Conservation (phyloP, 2,797 vertebrate genomes). For the Cyprinella venusta region DNA sequence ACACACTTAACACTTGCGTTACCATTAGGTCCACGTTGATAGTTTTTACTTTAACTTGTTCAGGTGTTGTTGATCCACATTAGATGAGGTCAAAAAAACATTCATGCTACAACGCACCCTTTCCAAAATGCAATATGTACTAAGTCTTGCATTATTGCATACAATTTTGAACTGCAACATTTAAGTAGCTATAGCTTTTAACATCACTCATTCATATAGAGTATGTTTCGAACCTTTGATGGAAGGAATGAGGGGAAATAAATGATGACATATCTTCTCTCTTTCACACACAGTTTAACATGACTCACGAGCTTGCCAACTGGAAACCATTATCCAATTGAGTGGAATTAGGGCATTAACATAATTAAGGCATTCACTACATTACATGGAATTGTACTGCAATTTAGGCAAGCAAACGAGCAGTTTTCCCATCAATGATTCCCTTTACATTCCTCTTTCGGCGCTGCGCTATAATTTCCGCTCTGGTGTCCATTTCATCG, state of each 20-base stretch:
- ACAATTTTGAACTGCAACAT: not conserved
- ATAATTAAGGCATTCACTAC: conserved; percentile 64
- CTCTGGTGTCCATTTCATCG: conserved; percentile 75
- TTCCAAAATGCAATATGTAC: not conserved
- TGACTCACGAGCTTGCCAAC: conserved; percentile 57
- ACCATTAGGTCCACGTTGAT: not conserved
- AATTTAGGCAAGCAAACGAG: too few species aligned
- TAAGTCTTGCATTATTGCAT: not conserved
- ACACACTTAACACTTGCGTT: not conserved
- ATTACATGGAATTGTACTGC: conserved; percentile 20
- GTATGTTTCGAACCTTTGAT: conserved; percentile 1
- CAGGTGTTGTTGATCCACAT: not conserved
- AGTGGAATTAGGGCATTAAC: conserved; percentile 65
- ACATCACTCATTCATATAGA: not conserved
- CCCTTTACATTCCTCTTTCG: conserved; percentile 61
- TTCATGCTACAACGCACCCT: not conserved
- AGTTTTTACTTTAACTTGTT: not conserved
- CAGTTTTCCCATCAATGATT: conserved; percentile 63
- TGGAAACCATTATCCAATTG: conserved; percentile 65
- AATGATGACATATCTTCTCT: conserved; percentile 43
- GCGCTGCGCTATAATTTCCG: conserved; percentile 69
- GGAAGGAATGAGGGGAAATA: conserved; percentile 16
- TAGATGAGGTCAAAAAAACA: not conserved
- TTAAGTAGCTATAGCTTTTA: not conserved
- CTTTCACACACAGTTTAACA: conserved; percentile 53